A percentile compares a stretch with the other conserved stretches of the same genome.
phyloP scores from a whole-genome alignment of 2,113 vertebrate species.

The Elgaria multicarinata region DNA sequence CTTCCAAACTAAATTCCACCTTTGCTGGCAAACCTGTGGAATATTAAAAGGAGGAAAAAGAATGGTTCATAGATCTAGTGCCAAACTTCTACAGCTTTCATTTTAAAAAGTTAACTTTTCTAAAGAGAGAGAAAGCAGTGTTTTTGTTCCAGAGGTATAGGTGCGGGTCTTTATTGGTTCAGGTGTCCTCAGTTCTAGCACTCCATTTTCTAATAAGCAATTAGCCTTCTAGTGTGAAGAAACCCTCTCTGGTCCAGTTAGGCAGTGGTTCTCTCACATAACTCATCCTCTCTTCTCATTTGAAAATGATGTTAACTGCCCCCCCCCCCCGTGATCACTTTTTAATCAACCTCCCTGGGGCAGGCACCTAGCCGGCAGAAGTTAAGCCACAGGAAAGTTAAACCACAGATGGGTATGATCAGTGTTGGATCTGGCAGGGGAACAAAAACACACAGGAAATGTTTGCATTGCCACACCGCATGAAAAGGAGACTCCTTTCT shows the following conservation, averaged over 20 bases:
- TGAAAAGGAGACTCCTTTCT: constrained; percentile 58
- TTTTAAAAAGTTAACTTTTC: not conserved
- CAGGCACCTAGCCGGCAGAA: not conserved
- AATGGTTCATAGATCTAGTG: not conserved
- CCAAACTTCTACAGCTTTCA: not conserved
- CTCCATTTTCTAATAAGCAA: not conserved
- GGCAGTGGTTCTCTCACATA: constrained; percentile 20
- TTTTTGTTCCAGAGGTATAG: not conserved
- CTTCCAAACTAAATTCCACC: not conserved
- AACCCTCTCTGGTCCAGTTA: constrained; percentile 8
- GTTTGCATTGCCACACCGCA: constrained; percentile 43
- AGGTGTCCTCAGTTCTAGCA: constrained; percentile 36
- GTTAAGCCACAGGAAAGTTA: constrained; percentile 6
- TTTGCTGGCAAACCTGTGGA: not conserved
- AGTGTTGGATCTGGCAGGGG: constrained; percentile 22
- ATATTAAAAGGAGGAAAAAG: not conserved
- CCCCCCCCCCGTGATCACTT: constrained; percentile 24
- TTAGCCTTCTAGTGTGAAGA: not conserved
- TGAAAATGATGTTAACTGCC: constrained; percentile 41
- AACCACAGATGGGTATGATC: constrained; percentile 22
- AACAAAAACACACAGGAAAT: constrained; percentile 40
- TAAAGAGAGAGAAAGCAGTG: not conserved
- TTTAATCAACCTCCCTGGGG: not conserved
- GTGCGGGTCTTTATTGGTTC: constrained; percentile 33
- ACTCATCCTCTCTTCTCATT: not conserved